Conservation (phyloP, 2,113 vertebrate species). For the Chitala chitala region DNA sequence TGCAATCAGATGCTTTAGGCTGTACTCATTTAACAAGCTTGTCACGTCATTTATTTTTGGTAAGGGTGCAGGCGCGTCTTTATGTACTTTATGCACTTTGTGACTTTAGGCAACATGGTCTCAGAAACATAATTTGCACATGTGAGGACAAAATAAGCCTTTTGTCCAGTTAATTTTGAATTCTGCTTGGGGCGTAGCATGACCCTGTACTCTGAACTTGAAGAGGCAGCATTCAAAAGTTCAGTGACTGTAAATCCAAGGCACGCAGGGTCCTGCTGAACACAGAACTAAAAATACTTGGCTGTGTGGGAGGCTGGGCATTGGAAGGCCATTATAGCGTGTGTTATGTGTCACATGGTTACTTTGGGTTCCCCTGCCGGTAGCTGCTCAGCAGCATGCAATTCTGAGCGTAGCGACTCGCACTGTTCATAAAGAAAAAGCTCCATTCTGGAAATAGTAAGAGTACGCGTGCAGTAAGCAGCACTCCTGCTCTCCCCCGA, state of each 20-base stretch:
- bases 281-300: constrained; percentile 12
- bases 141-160: constrained; percentile 8
- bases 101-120: constrained; percentile 5
- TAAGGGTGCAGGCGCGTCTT: background rate
- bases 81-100: background rate
- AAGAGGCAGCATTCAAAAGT: constrained; percentile 7
- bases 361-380: background rate
- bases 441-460: background rate
- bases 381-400: background rate
- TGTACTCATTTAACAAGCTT: background rate
- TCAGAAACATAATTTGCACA: background rate
- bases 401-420: background rate
- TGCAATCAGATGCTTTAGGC: background rate
- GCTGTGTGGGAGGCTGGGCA: constrained; percentile 5
- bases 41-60: background rate
- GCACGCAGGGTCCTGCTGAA: background rate
- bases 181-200: background rate
- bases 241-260: constrained; percentile 15
- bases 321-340: constrained; percentile 9
- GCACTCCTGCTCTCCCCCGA: background rate
- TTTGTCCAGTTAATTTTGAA: background rate
- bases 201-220: background rate
- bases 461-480: background rate
- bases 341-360: background rate
- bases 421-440: background rate